Evolutionary conservation across 2,113 vertebrate species (phyloP), one percentile per base, ranked within the genome.

Genomic region (Atlantisia rogersi): DNA sequence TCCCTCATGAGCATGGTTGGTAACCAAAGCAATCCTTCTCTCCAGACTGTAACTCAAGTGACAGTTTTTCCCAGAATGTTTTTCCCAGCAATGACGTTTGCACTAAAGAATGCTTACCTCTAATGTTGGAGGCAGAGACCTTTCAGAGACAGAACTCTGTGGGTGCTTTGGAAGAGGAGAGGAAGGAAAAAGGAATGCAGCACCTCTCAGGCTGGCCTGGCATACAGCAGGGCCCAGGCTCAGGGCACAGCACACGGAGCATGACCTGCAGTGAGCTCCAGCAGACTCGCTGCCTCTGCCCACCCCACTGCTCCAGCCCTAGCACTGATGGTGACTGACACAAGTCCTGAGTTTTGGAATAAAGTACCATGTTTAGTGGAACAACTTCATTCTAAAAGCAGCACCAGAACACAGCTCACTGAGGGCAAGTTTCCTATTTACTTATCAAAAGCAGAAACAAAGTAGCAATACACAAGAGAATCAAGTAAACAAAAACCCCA

Each of bases 371-470:
- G 16, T 37, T 40, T 12, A 58, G 42, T 17, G 21, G 28, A 39
- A 10, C 16, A 46, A 26, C 48, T 39, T 52, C 21, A 32, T 28
- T 37, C 79, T 17, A 15, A 40, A n/a, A 60, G 25, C 19, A 79
- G 21, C 2, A 3, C 0, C 1, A 75, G 24, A 68, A 20, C 19
- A 28, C 1, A 50, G 20, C 53, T 19, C 70, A 37, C 67, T 0
- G 10, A 44, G 19, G 4, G 20, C 32, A 52, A 6, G 12, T 32
- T 53, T 69, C 40, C 46, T 52, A 5, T 44, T 31, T 68, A 44
- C 13, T 3, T 56, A 39, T 40, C 39, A 73, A 4, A 10, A 13
- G 75, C 70, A 87, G 8, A 50, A 87, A 68, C 18, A 2, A 46
- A 21, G 48, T 1, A 55, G 37, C 1, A 10, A 24, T 6, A 42